Base-by-base conservation (phyloP, 2,113 vertebrate species). In the Sander vitreus region DNA sequence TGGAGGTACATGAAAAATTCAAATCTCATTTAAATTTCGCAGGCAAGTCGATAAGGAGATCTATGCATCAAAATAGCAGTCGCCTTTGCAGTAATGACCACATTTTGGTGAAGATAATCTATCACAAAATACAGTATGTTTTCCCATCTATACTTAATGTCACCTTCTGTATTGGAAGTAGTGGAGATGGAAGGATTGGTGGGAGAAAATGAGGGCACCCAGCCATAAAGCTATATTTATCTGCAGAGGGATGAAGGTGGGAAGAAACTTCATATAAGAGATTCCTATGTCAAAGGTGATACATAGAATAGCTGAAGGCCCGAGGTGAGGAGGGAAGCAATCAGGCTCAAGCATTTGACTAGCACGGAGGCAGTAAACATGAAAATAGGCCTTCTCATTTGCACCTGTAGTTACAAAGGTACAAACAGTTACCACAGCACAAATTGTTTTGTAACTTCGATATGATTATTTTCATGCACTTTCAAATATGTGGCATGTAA, bases 1-100 rank as follows among this genome's bases (percentile, higher is more conserved):
- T 86, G 77, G 90, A 92, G 89, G 78, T 84, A 76, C 93, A 94
- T 92, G 89, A 95, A 95, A 92, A 94, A 93, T 93, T 90, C 71
- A 91, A 55, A 93, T 85, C 92, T 93, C 89, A 94, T 95, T 94
- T 93, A 85, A 86, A 92, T 92, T 89, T 73, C 59, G 78, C 79
- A 57, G 75, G 70, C 73, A 30, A 86, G 82, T 84, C 27, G 81
- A 90, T 89, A 88, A 88, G 85, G 89, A 85, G 69, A 91, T 89
- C 91, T 86, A 93, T 92, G 90, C 81, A 88, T 93, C 90, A 91
- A 92, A 89, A 88, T 81, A 89, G 87, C 81, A 83, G 76, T 82
- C 60, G 77, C 85, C 79, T 83, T 82, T 58, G 71, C 78, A 6
- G 83, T 92, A 93, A 93, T 91, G 83, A 87, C 73, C 66, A 76